Evolutionary conservation across 2,888 invertebrate species (phyloP), one percentile per base, ranked within the genome.

Genomic region (Subacronicta megacephala): DNA sequence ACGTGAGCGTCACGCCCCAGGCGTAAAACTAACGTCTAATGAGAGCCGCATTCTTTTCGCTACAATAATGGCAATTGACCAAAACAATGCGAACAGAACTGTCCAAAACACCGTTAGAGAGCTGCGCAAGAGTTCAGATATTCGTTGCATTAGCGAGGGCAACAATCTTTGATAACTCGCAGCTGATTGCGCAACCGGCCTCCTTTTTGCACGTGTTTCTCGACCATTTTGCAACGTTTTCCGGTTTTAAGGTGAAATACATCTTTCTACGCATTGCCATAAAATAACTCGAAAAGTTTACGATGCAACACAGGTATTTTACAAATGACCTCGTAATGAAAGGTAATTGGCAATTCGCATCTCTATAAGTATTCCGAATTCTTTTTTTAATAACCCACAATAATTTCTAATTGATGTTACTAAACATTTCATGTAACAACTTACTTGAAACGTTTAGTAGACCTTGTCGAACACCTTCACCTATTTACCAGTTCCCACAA

Each of bases 151-250:
- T 87, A 79, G 83, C 65, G 84, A 84, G 87, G 87, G 88, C 90
- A 90, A 88, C 84, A 90, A 84, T 91, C 90, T 90, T 86, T 84
- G 89, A 88, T 88, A 88, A 86, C 81, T 84, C 71, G 77, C 78
- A 77, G 77, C 67, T 73, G 81, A 85, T 92, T 93, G 88, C 87
- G 87, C 85, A 91, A 92, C 77, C 82, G 88, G 77, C 88, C 89
- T 84, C 84, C 75, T 84, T 91, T 89, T 88, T 69, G 89, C 92
- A 91, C 90, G 91, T 91, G 92, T 83, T 84, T 76, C 67, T 79
- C 77, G 72, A 82, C 78, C 75, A 74, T 89, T 88, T 90, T 75
- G 88, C 87, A 90, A 90, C 63, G 59, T 75, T 78, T 87, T 87
- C 85, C 83, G 83, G 83, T 81, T 79, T 73, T 81, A 63, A 79